These are phyloP conservation scores for Gymnosoma rotundatum DNA, from an alignment of 2,888 invertebrate species.

Conservation along the genomic window DNA sequence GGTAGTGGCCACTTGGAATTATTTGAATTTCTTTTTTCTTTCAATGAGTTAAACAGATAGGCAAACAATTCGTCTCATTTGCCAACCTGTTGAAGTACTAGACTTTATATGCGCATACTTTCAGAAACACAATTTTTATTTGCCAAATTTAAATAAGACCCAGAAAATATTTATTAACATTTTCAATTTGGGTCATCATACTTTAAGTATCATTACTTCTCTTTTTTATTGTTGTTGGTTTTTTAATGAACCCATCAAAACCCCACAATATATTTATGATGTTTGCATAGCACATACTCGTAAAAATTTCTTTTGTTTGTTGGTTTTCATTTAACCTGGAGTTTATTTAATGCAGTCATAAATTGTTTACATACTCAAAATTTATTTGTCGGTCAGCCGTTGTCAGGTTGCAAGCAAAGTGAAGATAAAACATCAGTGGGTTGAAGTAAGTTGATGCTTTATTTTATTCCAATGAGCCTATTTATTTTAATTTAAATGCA, in stretches of 20 bases:
- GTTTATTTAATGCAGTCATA: conserved; percentile 55
- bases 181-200: conserved; percentile 77
- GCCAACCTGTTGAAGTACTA: neutral
- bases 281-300: conserved; percentile 40
- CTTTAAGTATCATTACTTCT: conserved; percentile 7
- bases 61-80: conserved; percentile 35
- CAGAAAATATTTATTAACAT: conserved; percentile 73
- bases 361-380: conserved; percentile 40
- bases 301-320: conserved; percentile 24
- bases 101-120: conserved; percentile 19
- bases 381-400: conserved; percentile 38
- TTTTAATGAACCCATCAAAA: conserved; percentile 11
- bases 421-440: neutral
- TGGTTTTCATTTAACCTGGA: conserved; percentile 31
- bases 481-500: neutral
- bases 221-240: neutral
- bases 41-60: conserved; percentile 61
- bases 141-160: conserved; percentile 70
- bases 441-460: neutral
- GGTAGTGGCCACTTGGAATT: conserved; percentile 46
- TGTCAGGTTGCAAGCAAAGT: neutral
- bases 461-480: neutral
- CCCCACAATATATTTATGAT: conserved; percentile 41
- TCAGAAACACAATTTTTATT: conserved; percentile 59
- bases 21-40: neutral